Evolutionary conservation across 2,888 invertebrate species (phyloP), one percentile per base, ranked within the genome.

Genomic region (Plemyria rubiginata): DNA sequence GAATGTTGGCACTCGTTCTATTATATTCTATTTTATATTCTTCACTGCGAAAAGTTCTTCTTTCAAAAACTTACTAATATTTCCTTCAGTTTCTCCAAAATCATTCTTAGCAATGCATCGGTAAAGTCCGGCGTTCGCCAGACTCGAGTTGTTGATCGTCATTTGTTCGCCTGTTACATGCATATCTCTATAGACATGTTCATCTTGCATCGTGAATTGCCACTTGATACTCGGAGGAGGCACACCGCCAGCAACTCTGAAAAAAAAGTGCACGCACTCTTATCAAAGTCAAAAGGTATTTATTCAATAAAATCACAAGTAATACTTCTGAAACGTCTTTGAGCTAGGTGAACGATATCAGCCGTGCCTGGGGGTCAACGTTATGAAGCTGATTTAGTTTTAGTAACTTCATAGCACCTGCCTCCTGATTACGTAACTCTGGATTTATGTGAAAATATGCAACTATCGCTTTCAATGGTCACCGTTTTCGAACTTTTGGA

Each of bases 111-210:
- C 65, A 3, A 58, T 9, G 29, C 65, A 62, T 36, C 50, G 22
- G 40, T 66, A 68, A 9, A 13, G 38, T n/a, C 66, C 63, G 3
- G 59, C 54, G n/a, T 66, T 49, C 16, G 22, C 16, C 2, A 60
- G 45, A 0, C 15, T 36, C 9, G 51, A 48, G 4, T 15, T 48
- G 13, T 45, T 13, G 0, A 58, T 15, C 6, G 8, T 40, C 7
- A 66, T 51, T 38, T 62, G 54, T 48, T 66, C 60, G 2, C 56
- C 45, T 11, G 51, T 16, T 5, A 9, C 16, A 22, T 16, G 4
- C n/a, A 61, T 5, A 13, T 43, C 51, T 40, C 9, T 49, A 13
- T 43, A 58, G 0, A 7, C 52, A n/a, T 29, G 43, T 9, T 51
- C 54, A 36, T 28, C 22, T 7, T 53, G 28, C 8, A 8, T 52